Evolutionary conservation across 2,797 vertebrate species (phyloP).

Genomic region (Spinus olivaceus): DNA sequence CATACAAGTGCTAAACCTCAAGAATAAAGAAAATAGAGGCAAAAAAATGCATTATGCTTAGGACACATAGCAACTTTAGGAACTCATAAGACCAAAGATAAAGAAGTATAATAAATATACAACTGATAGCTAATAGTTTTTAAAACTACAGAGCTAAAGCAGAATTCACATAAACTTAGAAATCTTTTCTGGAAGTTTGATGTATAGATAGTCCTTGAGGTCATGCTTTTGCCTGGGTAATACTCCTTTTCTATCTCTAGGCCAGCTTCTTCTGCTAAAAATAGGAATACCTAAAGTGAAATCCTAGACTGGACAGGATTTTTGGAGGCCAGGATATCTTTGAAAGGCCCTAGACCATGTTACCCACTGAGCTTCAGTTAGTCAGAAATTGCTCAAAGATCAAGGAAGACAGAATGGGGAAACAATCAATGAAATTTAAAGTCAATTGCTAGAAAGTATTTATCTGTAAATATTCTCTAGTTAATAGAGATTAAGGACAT

Average conservation of each 20-base stretch:
- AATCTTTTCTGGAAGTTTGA: not conserved
- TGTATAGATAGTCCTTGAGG: not conserved
- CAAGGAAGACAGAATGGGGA: not conserved
- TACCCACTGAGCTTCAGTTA: not conserved
- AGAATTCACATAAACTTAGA: not conserved
- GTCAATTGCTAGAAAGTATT: not conserved
- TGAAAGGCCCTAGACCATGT: not conserved
- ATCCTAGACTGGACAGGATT: not conserved
- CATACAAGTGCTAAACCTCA: fast-evolving
- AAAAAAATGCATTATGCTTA: not conserved
- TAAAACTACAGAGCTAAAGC: not conserved
- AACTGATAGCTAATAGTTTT: not conserved
- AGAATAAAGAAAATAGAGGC: not conserved
- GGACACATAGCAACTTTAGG: not conserved
- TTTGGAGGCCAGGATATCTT: not conserved
- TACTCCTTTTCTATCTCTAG: not conserved
- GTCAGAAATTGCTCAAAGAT: not conserved
- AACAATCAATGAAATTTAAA: not conserved
- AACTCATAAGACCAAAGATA: not conserved
- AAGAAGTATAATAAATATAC: not conserved
- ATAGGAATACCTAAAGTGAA: not conserved
- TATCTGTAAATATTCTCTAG: not conserved
- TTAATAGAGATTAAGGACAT: not conserved
- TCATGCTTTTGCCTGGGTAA: not conserved
- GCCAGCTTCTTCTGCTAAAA: not conserved